These are phyloP conservation scores for Parambassis ranga DNA, from an alignment of 2,797 vertebrate genomes.

Conservation along the genomic window DNA sequence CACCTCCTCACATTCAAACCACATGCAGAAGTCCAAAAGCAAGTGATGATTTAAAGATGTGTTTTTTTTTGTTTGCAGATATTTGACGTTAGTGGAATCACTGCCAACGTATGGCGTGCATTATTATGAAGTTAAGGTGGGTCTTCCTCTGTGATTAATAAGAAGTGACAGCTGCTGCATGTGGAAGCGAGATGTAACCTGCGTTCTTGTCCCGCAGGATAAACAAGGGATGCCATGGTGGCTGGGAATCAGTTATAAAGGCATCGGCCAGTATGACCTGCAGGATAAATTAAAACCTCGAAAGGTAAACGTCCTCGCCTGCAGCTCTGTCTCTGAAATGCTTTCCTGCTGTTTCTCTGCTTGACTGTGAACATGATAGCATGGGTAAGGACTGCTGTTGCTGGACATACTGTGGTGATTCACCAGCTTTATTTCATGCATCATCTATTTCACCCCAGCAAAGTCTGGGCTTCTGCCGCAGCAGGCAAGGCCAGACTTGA, in stretches of 20 bases:
- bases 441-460: conserved; percentile 35
- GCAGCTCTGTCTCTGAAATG: conserved; percentile 1
- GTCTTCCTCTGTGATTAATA: conserved; percentile 39
- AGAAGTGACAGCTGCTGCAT: conserved; percentile 17
- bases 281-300: conserved; percentile 98
- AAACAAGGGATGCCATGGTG: conserved; percentile 99
- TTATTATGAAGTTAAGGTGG: conserved; percentile 98
- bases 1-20: conserved; percentile 15
- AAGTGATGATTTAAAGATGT: conserved; percentile 28
- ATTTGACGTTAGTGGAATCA: conserved; percentile 94
- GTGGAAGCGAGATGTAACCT: conserved; percentile 5
- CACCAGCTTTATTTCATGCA: conserved; percentile 37
- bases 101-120: conserved; percentile 97
- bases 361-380: conserved; percentile 19
- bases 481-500: conserved; percentile 58
- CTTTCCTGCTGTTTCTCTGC: background rate
- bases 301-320: conserved; percentile 83
- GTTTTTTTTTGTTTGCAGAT: conserved; percentile 80
- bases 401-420: conserved; percentile 49
- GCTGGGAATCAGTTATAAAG: conserved; percentile 98
- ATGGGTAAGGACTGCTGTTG: conserved; percentile 14
- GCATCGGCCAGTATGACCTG: conserved; percentile 96
- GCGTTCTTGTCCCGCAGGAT: conserved; percentile 81
- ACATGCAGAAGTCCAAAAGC: conserved; percentile 6
- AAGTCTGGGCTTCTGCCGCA: conserved; percentile 31